Evolutionary conservation across 2,113 vertebrate genomes (phyloP).

Genomic region (Rafetus swinhoei): DNA sequence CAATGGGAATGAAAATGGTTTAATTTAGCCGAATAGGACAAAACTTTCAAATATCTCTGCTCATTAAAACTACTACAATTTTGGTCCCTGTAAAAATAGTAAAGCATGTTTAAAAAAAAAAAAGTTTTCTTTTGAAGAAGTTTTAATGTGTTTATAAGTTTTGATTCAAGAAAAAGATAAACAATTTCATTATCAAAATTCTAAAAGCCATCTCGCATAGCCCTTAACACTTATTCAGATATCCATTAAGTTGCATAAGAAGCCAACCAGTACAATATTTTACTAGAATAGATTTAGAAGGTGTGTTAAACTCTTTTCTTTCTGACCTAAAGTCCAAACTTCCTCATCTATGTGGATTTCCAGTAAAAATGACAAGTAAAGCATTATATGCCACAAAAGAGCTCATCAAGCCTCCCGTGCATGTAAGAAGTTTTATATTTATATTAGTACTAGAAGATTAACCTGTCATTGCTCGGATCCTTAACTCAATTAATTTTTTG

Average conservation of each 20-base stretch:
- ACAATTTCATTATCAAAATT: neutral
- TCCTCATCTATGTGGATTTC: conserved; percentile 85
- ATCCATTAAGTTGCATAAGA: conserved; percentile 90
- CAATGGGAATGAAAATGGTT: fast-evolving
- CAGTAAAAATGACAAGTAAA: conserved; percentile 81
- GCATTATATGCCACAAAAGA: conserved; percentile 77
- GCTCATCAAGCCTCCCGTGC: conserved; percentile 63
- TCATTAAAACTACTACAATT: neutral
- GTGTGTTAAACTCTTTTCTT: conserved; percentile 81
- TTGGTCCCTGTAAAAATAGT: neutral
- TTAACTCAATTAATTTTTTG: too few relatives aligned
- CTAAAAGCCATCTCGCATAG: neutral
- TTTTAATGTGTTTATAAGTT: neutral
- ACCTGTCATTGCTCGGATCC: too few relatives aligned
- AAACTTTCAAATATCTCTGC: neutral
- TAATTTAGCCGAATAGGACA: neutral
- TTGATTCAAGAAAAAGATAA: neutral
- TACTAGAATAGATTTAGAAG: conserved; percentile 80
- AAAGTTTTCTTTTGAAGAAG: neutral
- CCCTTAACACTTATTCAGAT: conserved; percentile 73
- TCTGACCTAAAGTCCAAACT: conserved; percentile 79
- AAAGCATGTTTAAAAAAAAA: neutral
- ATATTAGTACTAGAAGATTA: neutral
- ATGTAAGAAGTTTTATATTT: conserved; percentile 63
- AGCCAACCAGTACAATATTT: conserved; percentile 87